Percentiles rank a stretch among this genome's conserved stretches.
Conservation (phyloP, 2,888 invertebrate species). For the Auanema freiburgensis region DNA sequence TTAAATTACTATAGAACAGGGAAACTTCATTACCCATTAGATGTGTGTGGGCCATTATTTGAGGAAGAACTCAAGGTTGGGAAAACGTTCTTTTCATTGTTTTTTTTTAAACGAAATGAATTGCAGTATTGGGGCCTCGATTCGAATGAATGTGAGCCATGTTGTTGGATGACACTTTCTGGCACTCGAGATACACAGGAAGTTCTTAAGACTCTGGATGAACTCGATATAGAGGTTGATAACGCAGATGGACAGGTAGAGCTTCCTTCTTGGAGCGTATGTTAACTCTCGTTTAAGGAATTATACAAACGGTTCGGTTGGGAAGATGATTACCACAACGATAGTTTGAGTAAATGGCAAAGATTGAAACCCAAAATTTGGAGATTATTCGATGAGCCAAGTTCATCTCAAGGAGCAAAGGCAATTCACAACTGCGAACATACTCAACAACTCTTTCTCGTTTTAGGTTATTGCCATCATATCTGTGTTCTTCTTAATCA, state of each 20-base stretch:
- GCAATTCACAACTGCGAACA: background rate
- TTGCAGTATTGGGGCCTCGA: constrained; percentile 85
- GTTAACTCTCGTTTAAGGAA: constrained; percentile 34
- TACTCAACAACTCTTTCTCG: background rate
- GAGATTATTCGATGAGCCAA: constrained; percentile 98
- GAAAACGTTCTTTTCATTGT: too few species aligned
- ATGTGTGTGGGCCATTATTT: constrained; percentile 97
- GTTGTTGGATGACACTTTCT: constrained; percentile 86
- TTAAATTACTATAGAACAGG: constrained; percentile 87
- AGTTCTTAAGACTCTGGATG: constrained; percentile 60
- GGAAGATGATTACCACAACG: constrained; percentile 90
- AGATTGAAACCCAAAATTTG: constrained; percentile 94
- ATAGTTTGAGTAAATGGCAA: constrained; percentile 80
- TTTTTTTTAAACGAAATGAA: constrained; percentile 5
- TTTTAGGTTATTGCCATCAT: constrained; percentile 87
- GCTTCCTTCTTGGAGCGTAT: constrained; percentile 3
- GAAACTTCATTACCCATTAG: constrained; percentile 97
- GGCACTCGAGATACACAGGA: constrained; percentile 76
- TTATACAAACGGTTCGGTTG: constrained; percentile 85
- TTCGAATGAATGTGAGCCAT: constrained; percentile 88
- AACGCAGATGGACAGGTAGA: constrained; percentile 50
- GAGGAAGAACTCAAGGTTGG: constrained; percentile 96
- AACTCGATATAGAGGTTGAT: constrained; percentile 58
- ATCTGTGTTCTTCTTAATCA: constrained; percentile 93
- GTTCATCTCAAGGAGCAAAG: constrained; percentile 94